phyloP scores from a whole-genome alignment of 2,113 vertebrate species.

The Rallus limicola region DNA sequence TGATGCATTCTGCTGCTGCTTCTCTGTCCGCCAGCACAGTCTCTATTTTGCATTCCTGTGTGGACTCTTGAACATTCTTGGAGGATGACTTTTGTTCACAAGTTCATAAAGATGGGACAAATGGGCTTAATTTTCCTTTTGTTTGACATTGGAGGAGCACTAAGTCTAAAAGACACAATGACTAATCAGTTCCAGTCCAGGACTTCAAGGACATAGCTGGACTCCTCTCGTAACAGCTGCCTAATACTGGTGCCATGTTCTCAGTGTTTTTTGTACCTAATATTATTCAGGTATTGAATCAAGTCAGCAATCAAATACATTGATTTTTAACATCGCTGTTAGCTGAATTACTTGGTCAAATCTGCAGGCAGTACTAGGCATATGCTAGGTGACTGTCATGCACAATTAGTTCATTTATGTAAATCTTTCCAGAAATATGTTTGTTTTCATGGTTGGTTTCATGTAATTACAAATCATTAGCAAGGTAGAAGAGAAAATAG shows the following conservation, averaged over 20 bases:
- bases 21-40: not conserved
- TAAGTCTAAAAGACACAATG: not conserved
- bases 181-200: not conserved
- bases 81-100: not conserved
- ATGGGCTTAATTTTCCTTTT: not conserved
- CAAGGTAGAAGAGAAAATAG: conserved; percentile 21
- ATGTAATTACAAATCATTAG: conserved; percentile 43
- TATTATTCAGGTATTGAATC: not conserved
- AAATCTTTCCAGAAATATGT: conserved; percentile 53
- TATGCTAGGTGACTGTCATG: conserved; percentile 2
- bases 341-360: conserved; percentile 35
- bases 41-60: not conserved
- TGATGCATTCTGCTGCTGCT: not conserved
- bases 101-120: not conserved
- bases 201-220: not conserved
- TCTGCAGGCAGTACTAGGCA: conserved; percentile 23
- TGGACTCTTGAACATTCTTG: not conserved
- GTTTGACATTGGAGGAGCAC: not conserved
- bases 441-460: conserved; percentile 27
- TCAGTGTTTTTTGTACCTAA: not conserved
- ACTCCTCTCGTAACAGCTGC: not conserved
- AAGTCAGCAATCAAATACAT: conserved; percentile 12
- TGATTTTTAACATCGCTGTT: conserved; percentile 13
- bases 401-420: conserved; percentile 36
- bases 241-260: not conserved